These are phyloP conservation scores for Pandion haliaetus DNA, from an alignment of 2,113 vertebrate genomes.

Conservation along the genomic window DNA sequence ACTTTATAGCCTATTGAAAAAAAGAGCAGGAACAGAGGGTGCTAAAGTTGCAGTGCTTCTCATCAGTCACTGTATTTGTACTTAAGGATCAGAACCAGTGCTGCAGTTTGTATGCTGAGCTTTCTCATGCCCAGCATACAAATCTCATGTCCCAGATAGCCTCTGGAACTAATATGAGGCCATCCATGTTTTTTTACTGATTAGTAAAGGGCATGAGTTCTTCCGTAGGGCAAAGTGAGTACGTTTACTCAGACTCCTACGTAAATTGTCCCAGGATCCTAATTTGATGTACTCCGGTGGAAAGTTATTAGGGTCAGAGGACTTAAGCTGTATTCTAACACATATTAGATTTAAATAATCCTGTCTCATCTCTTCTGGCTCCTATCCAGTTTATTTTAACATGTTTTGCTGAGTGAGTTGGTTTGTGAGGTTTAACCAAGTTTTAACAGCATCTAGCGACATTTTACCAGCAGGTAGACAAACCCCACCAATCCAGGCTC, in stretches of 20 bases:
- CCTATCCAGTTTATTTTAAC: conserved; percentile 36
- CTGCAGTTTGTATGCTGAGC: neutral
- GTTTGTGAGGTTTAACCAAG: conserved; percentile 1
- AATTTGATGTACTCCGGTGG: conserved; percentile 2
- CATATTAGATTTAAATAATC: conserved; percentile 68
- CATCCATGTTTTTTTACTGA: neutral
- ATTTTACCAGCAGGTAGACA: neutral
- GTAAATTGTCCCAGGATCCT: conserved; percentile 39
- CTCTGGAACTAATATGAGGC: neutral
- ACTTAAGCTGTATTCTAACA: conserved; percentile 64
- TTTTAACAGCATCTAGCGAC: neutral
- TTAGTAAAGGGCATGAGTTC: neutral
- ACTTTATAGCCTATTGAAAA: neutral
- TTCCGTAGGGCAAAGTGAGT: neutral
- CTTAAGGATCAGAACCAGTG: neutral
- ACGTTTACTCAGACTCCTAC: neutral
- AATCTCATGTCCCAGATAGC: neutral
- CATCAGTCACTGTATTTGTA: neutral
- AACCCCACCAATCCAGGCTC: neutral
- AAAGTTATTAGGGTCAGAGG: conserved; percentile 65
- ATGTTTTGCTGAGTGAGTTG: conserved; percentile 25
- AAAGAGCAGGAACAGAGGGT: neutral
- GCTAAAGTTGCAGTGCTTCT: neutral
- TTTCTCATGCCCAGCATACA: neutral
- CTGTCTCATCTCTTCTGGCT: conserved; percentile 58